Evolutionary conservation across 2,797 vertebrate species (phyloP).

Genomic region (Scolopax bukidnonensis): DNA sequence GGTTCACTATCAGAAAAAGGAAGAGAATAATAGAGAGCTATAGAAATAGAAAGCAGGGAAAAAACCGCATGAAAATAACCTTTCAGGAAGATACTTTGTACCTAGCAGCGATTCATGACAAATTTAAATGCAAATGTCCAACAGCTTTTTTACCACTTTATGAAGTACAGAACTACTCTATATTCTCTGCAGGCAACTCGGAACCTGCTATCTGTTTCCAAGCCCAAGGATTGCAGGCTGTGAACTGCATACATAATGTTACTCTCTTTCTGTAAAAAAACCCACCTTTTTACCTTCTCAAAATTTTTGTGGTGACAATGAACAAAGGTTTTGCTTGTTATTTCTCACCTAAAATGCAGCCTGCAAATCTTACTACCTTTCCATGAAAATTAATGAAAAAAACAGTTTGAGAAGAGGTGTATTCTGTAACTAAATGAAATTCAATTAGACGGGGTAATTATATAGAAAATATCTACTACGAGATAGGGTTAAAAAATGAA

Average conservation of each 20-base stretch:
- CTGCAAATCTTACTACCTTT: background rate
- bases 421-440: background rate
- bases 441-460: background rate
- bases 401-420: background rate
- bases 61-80: background rate
- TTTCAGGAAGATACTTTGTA: background rate
- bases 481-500: background rate
- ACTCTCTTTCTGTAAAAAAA: background rate
- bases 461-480: background rate
- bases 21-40: background rate
- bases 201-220: constrained; percentile 42
- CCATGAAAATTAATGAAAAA: background rate
- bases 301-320: background rate
- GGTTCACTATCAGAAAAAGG: background rate
- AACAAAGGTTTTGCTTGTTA: background rate
- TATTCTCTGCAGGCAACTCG: constrained; percentile 18
- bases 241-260: background rate
- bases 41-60: background rate
- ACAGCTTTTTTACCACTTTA: background rate
- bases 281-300: background rate
- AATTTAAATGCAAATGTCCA: constrained; percentile 53
- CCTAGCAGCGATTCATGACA: background rate
- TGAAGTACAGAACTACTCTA: constrained; percentile 6
- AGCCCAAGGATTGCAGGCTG: background rate
- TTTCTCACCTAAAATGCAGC: background rate